Conservation (phyloP, 2,113 vertebrate genomes). For the Cyphomyrus discorhynchus region DNA sequence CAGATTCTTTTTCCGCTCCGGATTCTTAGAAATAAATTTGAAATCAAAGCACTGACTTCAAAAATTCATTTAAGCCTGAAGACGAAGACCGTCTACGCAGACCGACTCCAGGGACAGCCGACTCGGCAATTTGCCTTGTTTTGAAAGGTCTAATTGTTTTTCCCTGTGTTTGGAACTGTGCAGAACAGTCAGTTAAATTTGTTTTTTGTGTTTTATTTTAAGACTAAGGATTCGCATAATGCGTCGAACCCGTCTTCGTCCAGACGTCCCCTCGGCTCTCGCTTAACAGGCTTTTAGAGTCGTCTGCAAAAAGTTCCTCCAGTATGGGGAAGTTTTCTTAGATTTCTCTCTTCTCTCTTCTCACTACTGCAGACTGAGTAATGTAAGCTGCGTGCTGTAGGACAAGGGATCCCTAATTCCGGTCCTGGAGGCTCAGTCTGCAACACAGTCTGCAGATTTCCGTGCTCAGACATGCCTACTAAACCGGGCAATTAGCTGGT, state of each 20-base stretch:
- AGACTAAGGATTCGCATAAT: background rate
- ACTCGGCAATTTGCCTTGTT: background rate
- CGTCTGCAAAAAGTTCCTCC: background rate
- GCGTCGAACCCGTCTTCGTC: background rate
- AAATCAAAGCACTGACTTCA: background rate
- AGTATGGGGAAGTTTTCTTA: background rate
- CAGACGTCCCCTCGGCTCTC: background rate
- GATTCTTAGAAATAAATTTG: background rate
- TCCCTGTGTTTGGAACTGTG: background rate
- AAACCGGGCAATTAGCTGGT: background rate
- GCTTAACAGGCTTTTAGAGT: background rate
- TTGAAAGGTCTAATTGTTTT: background rate
- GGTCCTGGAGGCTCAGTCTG: background rate
- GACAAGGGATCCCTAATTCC: background rate
- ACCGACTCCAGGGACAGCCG: background rate
- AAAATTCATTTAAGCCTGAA: background rate
- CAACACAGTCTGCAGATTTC: background rate
- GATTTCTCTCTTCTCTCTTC: background rate
- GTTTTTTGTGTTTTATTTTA: background rate
- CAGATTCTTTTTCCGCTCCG: background rate
- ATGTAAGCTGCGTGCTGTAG: background rate
- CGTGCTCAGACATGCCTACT: background rate
- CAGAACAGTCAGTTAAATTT: background rate
- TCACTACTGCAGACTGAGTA: background rate
- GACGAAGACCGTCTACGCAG: background rate